Percentiles rank a stretch among this genome's conserved stretches.
Conservation (phyloP, 2,113 vertebrate genomes). For the Patagioenas fasciata region DNA sequence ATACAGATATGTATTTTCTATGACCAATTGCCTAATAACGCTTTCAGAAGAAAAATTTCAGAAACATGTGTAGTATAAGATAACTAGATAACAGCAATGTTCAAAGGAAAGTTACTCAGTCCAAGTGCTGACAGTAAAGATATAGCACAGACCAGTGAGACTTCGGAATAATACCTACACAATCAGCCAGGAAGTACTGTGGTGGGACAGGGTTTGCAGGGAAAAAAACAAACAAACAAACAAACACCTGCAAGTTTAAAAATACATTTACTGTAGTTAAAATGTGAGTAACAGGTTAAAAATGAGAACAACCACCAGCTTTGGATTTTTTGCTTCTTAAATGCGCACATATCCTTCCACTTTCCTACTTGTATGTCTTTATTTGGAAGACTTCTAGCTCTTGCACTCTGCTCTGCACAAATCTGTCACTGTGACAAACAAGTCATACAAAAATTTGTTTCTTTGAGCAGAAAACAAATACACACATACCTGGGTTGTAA, state of each 20-base stretch:
- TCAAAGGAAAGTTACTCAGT: background rate
- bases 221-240: fast-evolving
- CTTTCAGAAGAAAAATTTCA: background rate
- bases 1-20: background rate
- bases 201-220: background rate
- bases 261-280: background rate
- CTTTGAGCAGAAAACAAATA: background rate
- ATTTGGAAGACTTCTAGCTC: background rate
- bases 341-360: background rate
- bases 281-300: background rate
- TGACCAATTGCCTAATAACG: background rate
- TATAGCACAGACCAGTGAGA: background rate
- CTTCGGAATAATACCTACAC: background rate
- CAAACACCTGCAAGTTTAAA: background rate
- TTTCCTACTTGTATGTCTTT: background rate
- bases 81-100: background rate
- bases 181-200: background rate
- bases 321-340: background rate
- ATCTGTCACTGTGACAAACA: background rate
- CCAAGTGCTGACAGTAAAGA: background rate
- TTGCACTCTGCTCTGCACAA: background rate
- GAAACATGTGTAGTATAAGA: background rate
- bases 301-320: background rate
- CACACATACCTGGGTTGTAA: background rate
- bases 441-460: background rate